Evolutionary conservation across 1,140 invertebrate genomes (phyloP).

Genomic region (Episyrphus balteatus): DNA sequence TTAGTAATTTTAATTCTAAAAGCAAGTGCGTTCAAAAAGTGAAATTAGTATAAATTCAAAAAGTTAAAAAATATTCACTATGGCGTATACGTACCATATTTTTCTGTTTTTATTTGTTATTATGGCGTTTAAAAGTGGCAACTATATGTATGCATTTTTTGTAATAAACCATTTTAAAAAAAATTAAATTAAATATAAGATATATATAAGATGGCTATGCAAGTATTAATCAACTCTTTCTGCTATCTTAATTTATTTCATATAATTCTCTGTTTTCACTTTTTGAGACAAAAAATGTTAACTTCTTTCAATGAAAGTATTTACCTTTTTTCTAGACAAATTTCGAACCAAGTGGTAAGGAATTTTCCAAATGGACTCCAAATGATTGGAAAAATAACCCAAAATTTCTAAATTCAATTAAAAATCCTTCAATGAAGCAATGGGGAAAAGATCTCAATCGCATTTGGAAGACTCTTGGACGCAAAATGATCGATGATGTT

Average conservation of each 20-base stretch:
- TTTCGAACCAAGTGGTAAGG: slow-evolving; percentile 59
- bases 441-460: slow-evolving; percentile 54
- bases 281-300: neutral
- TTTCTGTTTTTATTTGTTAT: too few species aligned
- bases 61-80: too few species aligned
- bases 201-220: too few species aligned
- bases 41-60: too few species aligned
- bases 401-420: slow-evolving; percentile 46
- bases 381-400: slow-evolving; percentile 60
- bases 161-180: too few species aligned
- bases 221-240: too few species aligned
- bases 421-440: slow-evolving; percentile 48
- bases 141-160: too few species aligned
- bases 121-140: too few species aligned
- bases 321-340: slow-evolving; percentile 10
- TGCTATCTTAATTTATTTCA: neutral
- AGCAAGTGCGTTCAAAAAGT: too few species aligned
- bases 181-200: too few species aligned
- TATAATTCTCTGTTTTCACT: neutral
- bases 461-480: slow-evolving; percentile 70
- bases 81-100: too few species aligned
- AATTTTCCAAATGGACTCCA: slow-evolving; percentile 62
- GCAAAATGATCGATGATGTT: slow-evolving; percentile 68
- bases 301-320: neutral
- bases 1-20: too few species aligned